Conservation (phyloP, 2,888 invertebrate species). For the Perizoma affinitatum region DNA sequence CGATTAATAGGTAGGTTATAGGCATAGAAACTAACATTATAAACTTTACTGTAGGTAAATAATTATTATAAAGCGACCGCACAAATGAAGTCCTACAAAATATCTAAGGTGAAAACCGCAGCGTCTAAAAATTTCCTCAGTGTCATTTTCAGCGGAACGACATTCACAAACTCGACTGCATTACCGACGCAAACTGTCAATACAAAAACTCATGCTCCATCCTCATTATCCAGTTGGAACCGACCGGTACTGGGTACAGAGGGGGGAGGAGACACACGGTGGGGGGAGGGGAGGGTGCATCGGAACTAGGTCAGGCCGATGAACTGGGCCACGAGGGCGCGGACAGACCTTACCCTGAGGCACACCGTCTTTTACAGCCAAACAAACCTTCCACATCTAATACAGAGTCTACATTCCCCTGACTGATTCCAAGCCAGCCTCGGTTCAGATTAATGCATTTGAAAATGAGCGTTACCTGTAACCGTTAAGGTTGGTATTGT, state of each 20-base stretch:
- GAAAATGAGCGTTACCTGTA: slow-evolving; percentile 26
- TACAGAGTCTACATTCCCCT: slow-evolving; percentile 15
- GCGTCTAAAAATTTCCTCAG: slow-evolving; percentile 17
- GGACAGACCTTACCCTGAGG: slow-evolving; percentile 36
- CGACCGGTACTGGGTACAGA: slow-evolving; percentile 26
- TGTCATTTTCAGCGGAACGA: slow-evolving; percentile 23
- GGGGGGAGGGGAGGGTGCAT: slow-evolving; percentile 28
- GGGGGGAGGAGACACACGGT: slow-evolving; percentile 19
- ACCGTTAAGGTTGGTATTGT: slow-evolving; percentile 27
- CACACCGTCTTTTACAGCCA: slow-evolving; percentile 28
- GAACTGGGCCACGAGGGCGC: slow-evolving; percentile 56
- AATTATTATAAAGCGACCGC: no score
- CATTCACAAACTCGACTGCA: slow-evolving; percentile 36
- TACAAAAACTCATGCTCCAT: slow-evolving; percentile 41
- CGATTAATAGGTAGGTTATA: no score
- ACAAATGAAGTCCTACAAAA: no score
- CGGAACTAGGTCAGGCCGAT: slow-evolving; percentile 59
- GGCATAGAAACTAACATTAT: no score
- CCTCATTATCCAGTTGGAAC: slow-evolving; percentile 43
- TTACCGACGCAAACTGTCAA: slow-evolving; percentile 36
- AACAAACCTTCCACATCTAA: slow-evolving; percentile 22
- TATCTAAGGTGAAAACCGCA: neutral
- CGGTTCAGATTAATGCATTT: slow-evolving; percentile 14
- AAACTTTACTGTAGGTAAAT: no score
- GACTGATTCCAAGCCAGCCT: slow-evolving; percentile 2